Evolutionary conservation across 2,113 vertebrate species (phyloP), one percentile per base, ranked within the genome.

Genomic region (Arenaria interpres): DNA sequence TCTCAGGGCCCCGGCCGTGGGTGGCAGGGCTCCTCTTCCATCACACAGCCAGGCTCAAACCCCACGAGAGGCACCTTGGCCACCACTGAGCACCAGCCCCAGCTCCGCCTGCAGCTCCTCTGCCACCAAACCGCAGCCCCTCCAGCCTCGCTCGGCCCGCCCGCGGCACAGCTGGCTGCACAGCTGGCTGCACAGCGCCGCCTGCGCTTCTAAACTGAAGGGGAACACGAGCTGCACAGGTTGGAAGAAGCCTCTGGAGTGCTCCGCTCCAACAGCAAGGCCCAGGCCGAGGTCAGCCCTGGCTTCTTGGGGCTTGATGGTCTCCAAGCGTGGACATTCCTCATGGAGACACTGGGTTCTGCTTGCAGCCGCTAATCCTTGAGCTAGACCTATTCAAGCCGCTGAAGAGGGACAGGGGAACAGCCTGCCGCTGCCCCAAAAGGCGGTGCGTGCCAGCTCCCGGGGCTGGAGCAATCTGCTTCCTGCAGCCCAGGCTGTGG

Each of bases 391-490:
- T 43, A 21, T 13, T 9, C 28, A 11, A 50, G 35, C 7, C 18
- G 18, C 27, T 6, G 35, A 45, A 30, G 53, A 46, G 30, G 23
- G 62, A 50, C 18, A 54, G 30, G 25, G 35, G 10, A 35, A 43
- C 1, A 76, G 23, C 48, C 25, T 16, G 5, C 32, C 35, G 39
- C 76, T 27, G 39, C n/a, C 62, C 37, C 37, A 23, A 10, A 6
- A 27, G 12, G 6, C 2, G 0, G 4, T 6, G 2, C 0, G 0
- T 35, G 43, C 11, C 21, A 32, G 32, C 6, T 35, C 28, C 39
- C 7, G 12, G 22, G 32, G 53, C 56, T 21, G 27, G 24, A 22
- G 4, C 35, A 23, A 39, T 12, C 39, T 7, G 43, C 46, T 32
- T n/a, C 60, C 48, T 27, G 39, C 53, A 25, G 20, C 32, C 39